Evolutionary conservation across 2,888 invertebrate genomes (phyloP), one percentile per base, ranked within the genome.

Genomic region (Drosophila engyochracea): DNA sequence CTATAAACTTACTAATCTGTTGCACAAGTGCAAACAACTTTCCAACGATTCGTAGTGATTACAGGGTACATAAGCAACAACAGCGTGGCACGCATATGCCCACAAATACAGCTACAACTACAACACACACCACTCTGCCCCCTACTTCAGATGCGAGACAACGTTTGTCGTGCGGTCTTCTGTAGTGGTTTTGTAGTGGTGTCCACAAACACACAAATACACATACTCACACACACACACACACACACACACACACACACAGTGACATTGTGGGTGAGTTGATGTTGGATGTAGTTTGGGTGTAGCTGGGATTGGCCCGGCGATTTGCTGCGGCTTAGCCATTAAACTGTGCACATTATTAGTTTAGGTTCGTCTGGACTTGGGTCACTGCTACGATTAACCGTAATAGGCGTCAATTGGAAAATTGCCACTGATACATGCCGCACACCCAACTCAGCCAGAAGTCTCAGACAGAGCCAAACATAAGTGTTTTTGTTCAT

Each of bases 361-460:
- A 88, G 88, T 91, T 88, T 91, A 87, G 91, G 88, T 82, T 79
- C 76, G 88, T 91, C 79, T 85, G 83, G 91, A 89, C 88, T 91
- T 91, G 91, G 88, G 90, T 88, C 88, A 88, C 79, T 85, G 88
- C 88, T 87, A 83, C 88, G 91, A 86, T 88, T 88, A 87, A 87
- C 78, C 78, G 79, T 91, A 88, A 88, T 91, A 79, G 88, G 90
- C 88, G 91, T 84, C 85, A 88, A 88, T 88, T 88, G 88, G 79
- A 91, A 88, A 88, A 88, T 88, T 88, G 82, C 83, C 83, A 85
- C 69, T 77, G 82, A 90, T 90, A 25, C 25, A 82, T 72, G 89
- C 83, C 75, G 75, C 81, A 86, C 72, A 55, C 39, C n/a, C 39
- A 68, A 62, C 64, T 41, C 39, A 64, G 41, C 22, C 41, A 47